Evolutionary conservation across 2,113 vertebrate genomes (phyloP).

Genomic region (Takifugu bimaculatus): DNA sequence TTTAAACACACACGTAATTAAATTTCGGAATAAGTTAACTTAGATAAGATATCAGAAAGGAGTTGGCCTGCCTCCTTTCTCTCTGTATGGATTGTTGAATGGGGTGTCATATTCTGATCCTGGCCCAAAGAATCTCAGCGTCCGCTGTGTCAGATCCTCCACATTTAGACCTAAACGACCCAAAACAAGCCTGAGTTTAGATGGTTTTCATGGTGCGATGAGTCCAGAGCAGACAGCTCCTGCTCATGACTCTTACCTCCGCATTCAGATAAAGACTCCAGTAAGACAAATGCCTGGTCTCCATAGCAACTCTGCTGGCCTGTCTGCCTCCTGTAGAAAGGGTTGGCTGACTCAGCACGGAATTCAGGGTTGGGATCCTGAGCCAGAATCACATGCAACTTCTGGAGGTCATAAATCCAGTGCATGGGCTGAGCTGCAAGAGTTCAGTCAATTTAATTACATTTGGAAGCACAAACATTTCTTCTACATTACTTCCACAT

Average conservation of each 20-base stretch:
- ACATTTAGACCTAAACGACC: constrained; percentile 59
- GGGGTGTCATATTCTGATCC: constrained; percentile 75
- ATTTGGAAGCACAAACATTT: background rate
- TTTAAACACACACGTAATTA: background rate
- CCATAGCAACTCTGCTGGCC: constrained; percentile 76
- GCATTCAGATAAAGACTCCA: constrained; percentile 72
- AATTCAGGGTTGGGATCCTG: constrained; percentile 69
- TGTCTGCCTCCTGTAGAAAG: constrained; percentile 70
- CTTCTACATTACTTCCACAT: no score
- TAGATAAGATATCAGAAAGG: background rate
- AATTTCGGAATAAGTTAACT: background rate
- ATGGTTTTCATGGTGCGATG: no score
- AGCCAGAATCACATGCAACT: constrained; percentile 59
- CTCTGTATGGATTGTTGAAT: constrained; percentile 71
- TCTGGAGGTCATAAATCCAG: constrained; percentile 74
- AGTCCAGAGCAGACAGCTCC: no score
- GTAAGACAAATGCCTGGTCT: constrained; percentile 72
- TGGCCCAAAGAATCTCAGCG: constrained; percentile 68
- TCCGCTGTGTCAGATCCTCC: constrained; percentile 68
- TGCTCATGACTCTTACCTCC: constrained; percentile 49
- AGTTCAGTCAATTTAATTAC: background rate
- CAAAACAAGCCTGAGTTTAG: no score
- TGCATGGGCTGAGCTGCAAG: constrained; percentile 71
- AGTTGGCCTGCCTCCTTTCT: constrained; percentile 55
- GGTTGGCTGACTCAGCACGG: constrained; percentile 63